Base-by-base conservation (phyloP, 2,888 invertebrate species). In the Pecten maximus region DNA sequence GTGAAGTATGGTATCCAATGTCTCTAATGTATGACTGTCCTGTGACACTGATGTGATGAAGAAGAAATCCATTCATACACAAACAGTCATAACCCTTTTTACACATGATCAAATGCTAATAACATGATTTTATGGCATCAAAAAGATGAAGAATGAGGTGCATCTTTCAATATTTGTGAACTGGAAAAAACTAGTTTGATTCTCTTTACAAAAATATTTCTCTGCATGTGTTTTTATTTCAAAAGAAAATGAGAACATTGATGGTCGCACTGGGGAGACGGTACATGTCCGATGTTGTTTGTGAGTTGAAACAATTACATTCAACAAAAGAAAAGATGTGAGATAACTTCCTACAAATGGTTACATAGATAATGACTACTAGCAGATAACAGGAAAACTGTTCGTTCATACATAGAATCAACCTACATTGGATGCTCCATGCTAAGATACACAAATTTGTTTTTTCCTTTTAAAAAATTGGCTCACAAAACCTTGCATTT, bases 141-240 rank as follows among this genome's bases (percentile, higher is more conserved):
- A 74, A 74, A 74, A 74, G 28, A 74, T 74, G 74, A 74, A 28
- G 1, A 35, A 74, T 74, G 74, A 74, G 35, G 74, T 74, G 74
- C 74, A 74, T 74, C 35, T 74, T 74, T 74, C 10, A 74, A 74
- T 74, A 74, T 74, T 74, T 74, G 74, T 74, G 74, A 74, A 74
- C 74, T 74, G 74, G 74, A 74, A 74, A 74, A 74, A 74, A 74
- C 74, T 74, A 74, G 74, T 89, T 89, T 89, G 89, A 89, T 89
- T 89, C 87, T 89, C 89, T 89, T 88, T 89, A 89, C 89, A 89
- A 89, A 89, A 89, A 89, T 89, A 89, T 87, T 87, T 89, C 89
- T 87, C 89, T 89, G 89, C 87, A 89, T 89, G 40, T 87, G 35
- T 74, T 86, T 86, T 74, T 74, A 74, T 74, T 74, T 74, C 35